Evolutionary conservation across 2,797 vertebrate species (phyloP), one percentile per base, ranked within the genome.

Genomic region (Fringilla coelebs): DNA sequence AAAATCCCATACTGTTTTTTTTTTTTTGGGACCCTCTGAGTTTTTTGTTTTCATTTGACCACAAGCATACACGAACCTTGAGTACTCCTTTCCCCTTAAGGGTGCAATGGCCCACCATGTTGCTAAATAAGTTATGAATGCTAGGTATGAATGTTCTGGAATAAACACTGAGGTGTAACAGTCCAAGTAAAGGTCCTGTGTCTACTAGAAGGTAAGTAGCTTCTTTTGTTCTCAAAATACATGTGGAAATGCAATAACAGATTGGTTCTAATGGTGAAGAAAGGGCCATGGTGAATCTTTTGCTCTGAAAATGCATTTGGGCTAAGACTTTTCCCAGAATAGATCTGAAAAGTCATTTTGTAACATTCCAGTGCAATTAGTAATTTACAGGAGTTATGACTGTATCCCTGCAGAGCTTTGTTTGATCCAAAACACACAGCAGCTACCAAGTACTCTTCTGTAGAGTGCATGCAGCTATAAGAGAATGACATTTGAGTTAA

Each of bases 341-440:
- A 18, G 60, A 46, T 63, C 22, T 34, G 60, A 85, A 88, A 94
- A 93, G 28, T 60, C 74, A 38, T 93, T 96, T 93, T 80, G 70
- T 93, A 96, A 48, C 67, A 55, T 97, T 97, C 71, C 52, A 72
- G 54, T 78, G 76, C 78, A 85, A 85, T 61, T 90, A 93, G 85
- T 79, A 96, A 97, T 95, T 96, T 96, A 73, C 89, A 52, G 78
- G 73, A 89, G 60, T 89, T 95, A 88, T 88, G 93, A 95, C 57
- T 96, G 81, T 95, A 93, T 96, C 66, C 91, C 96, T 94, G 93
- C 93, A 91, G 93, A 94, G 93, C 90, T 94, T 97, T 97, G 94
- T 93, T 97, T 96, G 96, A 96, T 97, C 87, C 92, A 96, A 96
- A 97, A 97, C 96, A 97, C 96, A 96, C 85, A 96, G 97, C 94